These are phyloP conservation scores for Eretmocerus hayati DNA, from an alignment of 2,888 invertebrate genomes.

Conservation along the genomic window DNA sequence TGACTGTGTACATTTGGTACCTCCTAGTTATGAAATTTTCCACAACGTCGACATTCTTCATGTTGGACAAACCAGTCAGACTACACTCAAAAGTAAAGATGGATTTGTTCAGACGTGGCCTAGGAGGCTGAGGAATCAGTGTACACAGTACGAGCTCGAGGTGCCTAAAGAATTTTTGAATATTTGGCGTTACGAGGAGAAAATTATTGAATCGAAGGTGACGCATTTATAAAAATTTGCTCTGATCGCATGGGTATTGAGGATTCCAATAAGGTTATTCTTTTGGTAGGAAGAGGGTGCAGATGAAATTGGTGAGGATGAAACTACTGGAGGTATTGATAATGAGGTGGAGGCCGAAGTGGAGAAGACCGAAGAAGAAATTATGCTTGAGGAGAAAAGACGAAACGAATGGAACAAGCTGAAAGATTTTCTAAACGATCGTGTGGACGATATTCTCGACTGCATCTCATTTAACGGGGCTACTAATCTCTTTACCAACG, in stretches of 20 bases:
- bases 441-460: conserved; percentile 28
- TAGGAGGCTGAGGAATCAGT: conserved; percentile 38
- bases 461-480: conserved; percentile 32
- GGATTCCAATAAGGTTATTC: neutral
- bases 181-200: too few species aligned
- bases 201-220: neutral
- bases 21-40: conserved; percentile 42
- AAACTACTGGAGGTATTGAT: too few species aligned
- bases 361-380: conserved; percentile 15
- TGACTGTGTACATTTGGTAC: conserved; percentile 58
- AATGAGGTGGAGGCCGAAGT: conserved; percentile 7
- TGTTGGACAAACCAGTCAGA: conserved; percentile 55
- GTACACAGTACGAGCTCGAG: conserved; percentile 39
- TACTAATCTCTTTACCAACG: conserved; percentile 36
- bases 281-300: neutral
- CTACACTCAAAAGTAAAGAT: conserved; percentile 46
- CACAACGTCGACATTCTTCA: conserved; percentile 53
- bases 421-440: conserved; percentile 26
- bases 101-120: conserved; percentile 38
- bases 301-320: neutral
- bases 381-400: conserved; percentile 18
- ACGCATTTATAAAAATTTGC: neutral
- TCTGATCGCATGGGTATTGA: neutral
- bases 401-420: conserved; percentile 18
- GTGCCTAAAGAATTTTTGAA: conserved; percentile 16